These are phyloP conservation scores for Steinernema feltiae DNA, from an alignment of 1,140 invertebrate species.

Conservation along the genomic window DNA sequence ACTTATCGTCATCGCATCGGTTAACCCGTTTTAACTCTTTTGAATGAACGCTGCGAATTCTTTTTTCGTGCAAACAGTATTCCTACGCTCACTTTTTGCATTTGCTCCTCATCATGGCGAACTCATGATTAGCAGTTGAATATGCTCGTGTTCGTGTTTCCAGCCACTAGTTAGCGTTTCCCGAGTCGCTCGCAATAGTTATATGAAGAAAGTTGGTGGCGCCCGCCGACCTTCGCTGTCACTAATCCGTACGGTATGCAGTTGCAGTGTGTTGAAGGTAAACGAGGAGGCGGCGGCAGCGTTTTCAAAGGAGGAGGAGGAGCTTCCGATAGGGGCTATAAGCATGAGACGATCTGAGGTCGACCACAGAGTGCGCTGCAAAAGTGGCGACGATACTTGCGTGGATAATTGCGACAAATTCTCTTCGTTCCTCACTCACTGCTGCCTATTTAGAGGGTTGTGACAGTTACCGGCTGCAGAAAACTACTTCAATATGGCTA, in stretches of 20 bases:
- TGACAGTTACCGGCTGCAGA: neutral
- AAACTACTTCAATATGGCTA: neutral
- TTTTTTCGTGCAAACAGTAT: neutral
- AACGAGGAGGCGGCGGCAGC: neutral
- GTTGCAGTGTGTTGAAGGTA: slow-evolving; percentile 1
- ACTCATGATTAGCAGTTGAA: too few species aligned
- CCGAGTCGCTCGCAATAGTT: too few species aligned
- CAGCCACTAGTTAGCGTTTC: too few species aligned
- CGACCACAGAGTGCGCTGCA: slow-evolving; percentile 2
- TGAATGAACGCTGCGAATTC: neutral
- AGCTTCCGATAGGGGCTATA: neutral
- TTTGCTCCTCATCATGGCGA: too few species aligned
- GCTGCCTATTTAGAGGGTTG: neutral
- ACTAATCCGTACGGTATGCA: slow-evolving; percentile 13
- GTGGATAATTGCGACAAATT: neutral
- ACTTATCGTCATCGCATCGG: too few species aligned
- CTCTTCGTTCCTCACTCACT: too few species aligned
- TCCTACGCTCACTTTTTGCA: neutral
- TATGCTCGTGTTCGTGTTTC: too few species aligned
- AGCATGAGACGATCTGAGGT: neutral
- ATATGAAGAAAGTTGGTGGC: neutral
- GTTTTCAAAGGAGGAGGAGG: neutral
- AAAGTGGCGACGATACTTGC: neutral
- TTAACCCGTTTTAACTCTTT: neutral
- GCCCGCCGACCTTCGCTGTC: neutral